Evolutionary conservation across 2,113 vertebrate genomes (phyloP).

Genomic region (Neolamprologus hecqui): DNA sequence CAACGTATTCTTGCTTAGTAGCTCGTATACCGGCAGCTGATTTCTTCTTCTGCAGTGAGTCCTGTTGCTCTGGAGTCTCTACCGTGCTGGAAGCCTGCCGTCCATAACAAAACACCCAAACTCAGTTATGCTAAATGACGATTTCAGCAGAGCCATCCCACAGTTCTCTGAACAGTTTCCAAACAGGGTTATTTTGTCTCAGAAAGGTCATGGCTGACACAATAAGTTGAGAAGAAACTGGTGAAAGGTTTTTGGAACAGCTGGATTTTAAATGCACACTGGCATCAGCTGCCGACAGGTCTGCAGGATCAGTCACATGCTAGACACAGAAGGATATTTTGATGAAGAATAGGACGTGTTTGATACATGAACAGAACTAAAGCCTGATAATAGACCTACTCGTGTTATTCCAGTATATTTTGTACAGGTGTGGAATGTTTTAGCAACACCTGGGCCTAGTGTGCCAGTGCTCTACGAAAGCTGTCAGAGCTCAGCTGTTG

Average conservation of each 20-base stretch:
- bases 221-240: background rate
- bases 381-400: rapidly evolving
- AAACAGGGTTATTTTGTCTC: background rate
- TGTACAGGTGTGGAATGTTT: background rate
- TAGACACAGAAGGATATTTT: background rate
- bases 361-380: background rate
- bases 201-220: background rate
- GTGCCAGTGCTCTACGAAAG: background rate
- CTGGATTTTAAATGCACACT: background rate
- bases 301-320: background rate
- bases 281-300: background rate
- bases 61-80: background rate
- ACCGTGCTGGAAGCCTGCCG: background rate
- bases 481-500: background rate
- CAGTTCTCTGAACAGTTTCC: background rate
- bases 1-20: background rate
- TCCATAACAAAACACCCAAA: background rate
- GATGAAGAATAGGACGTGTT: background rate
- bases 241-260: background rate
- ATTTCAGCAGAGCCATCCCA: background rate
- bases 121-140: background rate
- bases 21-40: background rate
- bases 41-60: background rate
- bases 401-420: background rate
- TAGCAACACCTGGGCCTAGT: background rate